Base-by-base conservation (phyloP, 35 echinoderm and acorn worm genomes). In the Ptychodera flava region DNA sequence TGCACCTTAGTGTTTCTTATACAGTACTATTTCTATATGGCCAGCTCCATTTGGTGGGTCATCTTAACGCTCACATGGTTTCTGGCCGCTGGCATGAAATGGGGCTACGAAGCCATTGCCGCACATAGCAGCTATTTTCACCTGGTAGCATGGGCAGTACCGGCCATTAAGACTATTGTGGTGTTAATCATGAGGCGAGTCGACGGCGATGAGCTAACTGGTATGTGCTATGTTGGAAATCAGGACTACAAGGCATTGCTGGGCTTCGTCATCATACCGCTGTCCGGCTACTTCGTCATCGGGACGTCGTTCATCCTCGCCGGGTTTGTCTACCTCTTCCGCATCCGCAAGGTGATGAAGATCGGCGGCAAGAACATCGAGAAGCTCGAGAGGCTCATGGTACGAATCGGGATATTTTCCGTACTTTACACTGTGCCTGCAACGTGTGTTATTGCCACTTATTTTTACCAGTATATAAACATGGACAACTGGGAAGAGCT, bases 11-110 rank as follows among this genome's bases (percentile, higher is more conserved):
- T 97, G 10, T 97, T 97, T 83, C 82, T 97, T n/a, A 90, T 92
- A 32, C 95, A 97, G 90, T 97, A 97, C 77, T 97, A 97, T 87
- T 97, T 97, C 79, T 97, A 92, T 36, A 97, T 97, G 95, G 95
- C 95, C 28, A 94, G 92, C 81, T 97, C 95, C 10, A 97, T 97
- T 28, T 97, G 95, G 95, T 97, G 95, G 95, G 92, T 97, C 35
- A 94, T 97, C 53, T 77, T 97, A 76, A 97, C 95, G n/a, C 53
- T 97, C 35, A 94, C 95, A 31, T 97, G 92, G 95, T 97, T 97
- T 81, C 83, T 97, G 0, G 90, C 89, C 16, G 92, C 95, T 0
- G 95, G 95, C 32, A 97, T 97, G 95, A 97, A 97, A 52, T 97
- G 95, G 95, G 95, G 95, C 10, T 97, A 97, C 64, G 95, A 97